Base-by-base conservation (phyloP, 2,113 vertebrate genomes). In the Nycticryphes semicollaris region DNA sequence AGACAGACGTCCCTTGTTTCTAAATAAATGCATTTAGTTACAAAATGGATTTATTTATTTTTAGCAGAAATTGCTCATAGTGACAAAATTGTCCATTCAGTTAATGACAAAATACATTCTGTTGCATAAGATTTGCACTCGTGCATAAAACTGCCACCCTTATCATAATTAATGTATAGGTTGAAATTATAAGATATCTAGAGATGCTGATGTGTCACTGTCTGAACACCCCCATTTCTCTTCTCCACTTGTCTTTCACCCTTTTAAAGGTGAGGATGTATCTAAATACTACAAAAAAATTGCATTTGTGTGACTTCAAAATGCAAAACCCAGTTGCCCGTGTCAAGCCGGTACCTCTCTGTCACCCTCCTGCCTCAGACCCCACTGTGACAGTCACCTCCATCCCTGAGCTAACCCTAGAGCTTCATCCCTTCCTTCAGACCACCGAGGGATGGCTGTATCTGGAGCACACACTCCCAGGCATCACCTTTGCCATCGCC, bases 1-100 rank as follows among this genome's bases (percentile, higher is more conserved):
- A 94, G 92, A 95, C 95, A 96, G 91, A 96, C 84, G 17, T 92
- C 95, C 95, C 96, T 97, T 94, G 96, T 95, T 96, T 95, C 96
- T 96, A 93, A 96, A 95, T 93, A 94, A 96, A 96, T 80, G 78
- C 93, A 79, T 95, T 95, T 96, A 80, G 95, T 92, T 95, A 94
- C 89, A 94, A 93, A 96, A 89, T 59, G 41, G 67, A 89, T 95
- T 96, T 96, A 94, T 96, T 96, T 96, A 97, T 97, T 96, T 96
- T 96, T 96, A 96, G 94, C 70, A 94, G 76, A 93, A 97, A 76
- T 92, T 93, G 89, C 77, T 84, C 94, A 90, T 74, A 95, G 87
- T 91, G 77, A 96, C 84, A 97, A 96, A 97, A 89, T 85, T 94
- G 76, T 91, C 93, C 94, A 70, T 93, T 90, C 62, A 74, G 67